These are phyloP conservation scores for Gymnorhina tibicen DNA, from an alignment of 2,113 vertebrate species.

Conservation along the genomic window DNA sequence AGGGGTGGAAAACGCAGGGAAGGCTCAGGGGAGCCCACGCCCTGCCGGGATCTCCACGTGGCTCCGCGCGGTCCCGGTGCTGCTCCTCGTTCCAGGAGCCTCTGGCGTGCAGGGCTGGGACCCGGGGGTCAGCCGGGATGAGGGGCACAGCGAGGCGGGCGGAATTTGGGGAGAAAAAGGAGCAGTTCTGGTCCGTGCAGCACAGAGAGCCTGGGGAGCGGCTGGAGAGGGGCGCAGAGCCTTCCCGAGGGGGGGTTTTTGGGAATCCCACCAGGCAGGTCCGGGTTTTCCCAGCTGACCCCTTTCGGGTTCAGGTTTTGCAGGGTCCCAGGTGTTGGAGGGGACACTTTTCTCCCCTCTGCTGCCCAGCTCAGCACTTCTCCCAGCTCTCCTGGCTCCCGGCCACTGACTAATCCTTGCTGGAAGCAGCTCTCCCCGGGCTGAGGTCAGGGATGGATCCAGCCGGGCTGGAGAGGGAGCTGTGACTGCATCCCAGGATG, in stretches of 20 bases:
- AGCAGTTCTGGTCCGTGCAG: neutral
- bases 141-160: fast-evolving
- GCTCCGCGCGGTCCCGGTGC: neutral
- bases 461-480: neutral
- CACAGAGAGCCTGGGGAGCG: neutral
- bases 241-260: neutral
- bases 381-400: neutral
- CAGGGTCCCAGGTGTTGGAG: neutral
- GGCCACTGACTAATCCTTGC: neutral
- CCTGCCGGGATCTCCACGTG: neutral
- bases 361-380: neutral
- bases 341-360: neutral
- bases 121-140: neutral
- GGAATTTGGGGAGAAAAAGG: neutral
- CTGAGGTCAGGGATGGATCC: neutral
- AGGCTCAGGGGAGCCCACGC: neutral
- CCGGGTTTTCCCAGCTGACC: neutral
- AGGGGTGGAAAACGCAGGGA: neutral
- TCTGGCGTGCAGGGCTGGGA: neutral
- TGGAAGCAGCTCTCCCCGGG: neutral
- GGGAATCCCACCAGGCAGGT: neutral
- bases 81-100: neutral
- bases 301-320: neutral
- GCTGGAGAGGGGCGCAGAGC: neutral
- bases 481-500: fast-evolving